Conservation (phyloP, 2,113 vertebrate species). For the Platycercus adscitus region DNA sequence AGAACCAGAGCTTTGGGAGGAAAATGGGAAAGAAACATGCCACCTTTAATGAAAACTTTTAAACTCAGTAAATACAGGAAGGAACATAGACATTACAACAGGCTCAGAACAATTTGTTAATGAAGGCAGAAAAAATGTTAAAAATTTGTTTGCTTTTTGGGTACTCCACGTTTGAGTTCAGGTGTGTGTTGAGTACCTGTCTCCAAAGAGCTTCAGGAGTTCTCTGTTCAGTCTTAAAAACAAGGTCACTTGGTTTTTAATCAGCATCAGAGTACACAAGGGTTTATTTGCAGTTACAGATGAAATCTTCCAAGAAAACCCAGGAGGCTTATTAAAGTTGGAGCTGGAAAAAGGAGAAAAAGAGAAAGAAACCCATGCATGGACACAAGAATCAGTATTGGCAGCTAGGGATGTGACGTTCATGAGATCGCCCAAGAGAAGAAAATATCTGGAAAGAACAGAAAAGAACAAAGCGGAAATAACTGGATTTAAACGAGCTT, state of each 20-base stretch:
- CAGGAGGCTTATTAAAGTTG: conserved; percentile 14
- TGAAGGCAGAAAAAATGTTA: background rate
- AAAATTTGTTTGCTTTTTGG: background rate
- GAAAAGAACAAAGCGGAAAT: background rate
- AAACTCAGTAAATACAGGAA: background rate
- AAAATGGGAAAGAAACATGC: background rate
- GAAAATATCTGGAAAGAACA: conserved; percentile 15
- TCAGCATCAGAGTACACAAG: background rate
- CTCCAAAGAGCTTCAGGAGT: background rate
- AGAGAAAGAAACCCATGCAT: background rate
- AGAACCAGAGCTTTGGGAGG: background rate
- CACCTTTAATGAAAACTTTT: background rate
- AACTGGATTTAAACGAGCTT: background rate
- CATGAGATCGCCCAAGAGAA: background rate
- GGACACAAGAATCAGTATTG: background rate
- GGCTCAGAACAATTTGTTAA: background rate
- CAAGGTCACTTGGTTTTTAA: background rate
- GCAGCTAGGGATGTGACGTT: background rate
- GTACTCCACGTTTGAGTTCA: background rate
- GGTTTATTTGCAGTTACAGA: background rate
- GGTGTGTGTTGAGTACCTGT: background rate
- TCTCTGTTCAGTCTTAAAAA: background rate
- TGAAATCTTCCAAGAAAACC: conserved; percentile 32
- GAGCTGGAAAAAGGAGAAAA: background rate
- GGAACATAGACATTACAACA: background rate